Evolutionary conservation across 2,888 invertebrate species (phyloP), one percentile per base, ranked within the genome.

Genomic region (Sinotaia quadrata): DNA sequence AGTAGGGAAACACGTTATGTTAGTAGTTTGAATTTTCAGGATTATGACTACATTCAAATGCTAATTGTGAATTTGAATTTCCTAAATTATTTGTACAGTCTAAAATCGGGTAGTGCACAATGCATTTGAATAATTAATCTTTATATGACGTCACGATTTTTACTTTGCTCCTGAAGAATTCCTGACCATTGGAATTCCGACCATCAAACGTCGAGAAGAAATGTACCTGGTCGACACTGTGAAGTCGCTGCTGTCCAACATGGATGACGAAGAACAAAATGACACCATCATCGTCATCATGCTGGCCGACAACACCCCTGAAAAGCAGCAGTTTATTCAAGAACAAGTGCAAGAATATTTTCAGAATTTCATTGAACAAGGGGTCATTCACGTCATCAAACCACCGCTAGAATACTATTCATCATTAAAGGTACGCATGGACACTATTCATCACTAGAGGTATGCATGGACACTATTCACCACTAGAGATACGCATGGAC

Each of bases 121-220:
- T n/a, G n/a, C n/a, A n/a, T n/a, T n/a, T n/a, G n/a, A n/a, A n/a
- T n/a, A n/a, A n/a, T n/a, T n/a, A n/a, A n/a, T n/a, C n/a, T n/a
- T n/a, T n/a, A n/a, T n/a, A n/a, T n/a, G n/a, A n/a, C n/a, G n/a
- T n/a, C n/a, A n/a, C n/a, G n/a, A n/a, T n/a, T n/a, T n/a, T n/a
- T n/a, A n/a, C n/a, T n/a, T n/a, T n/a, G n/a, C n/a, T n/a, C n/a
- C 10, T 74, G 21, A 77, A 83, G 88, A 84, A 51, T 85, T 83
- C 61, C 75, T 89, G 8, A 85, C 88, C 0, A 87, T 89, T 21
- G 89, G 88, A 4, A 87, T 89, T 41, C 86, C 89, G 4, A 86
- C 87, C 4, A 85, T 89, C 18, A 80, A 82, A 65, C 79, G 89
- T 29, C 78, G 81, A 24, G 87, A 86, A 21, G 81, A 75, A 33